Percentiles rank a stretch among this genome's conserved stretches.
These are phyloP conservation scores for Rhinolophus ferrumequinum DNA, from an alignment of 2,113 vertebrate species.

Conservation along the genomic window DNA sequence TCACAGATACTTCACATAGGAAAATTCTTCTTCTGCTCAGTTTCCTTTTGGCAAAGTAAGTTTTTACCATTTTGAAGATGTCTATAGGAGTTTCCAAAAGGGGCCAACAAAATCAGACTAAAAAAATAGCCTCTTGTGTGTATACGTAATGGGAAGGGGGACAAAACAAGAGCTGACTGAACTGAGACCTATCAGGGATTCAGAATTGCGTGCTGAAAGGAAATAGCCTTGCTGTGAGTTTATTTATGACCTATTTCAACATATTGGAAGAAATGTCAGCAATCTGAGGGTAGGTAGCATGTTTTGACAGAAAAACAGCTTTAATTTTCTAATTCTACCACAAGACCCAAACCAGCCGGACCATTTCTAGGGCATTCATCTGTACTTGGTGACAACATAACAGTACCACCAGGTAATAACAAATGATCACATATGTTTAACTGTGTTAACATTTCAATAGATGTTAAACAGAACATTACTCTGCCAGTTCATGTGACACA, in stretches of 20 bases:
- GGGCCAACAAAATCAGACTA: not conserved
- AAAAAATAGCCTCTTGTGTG: not conserved
- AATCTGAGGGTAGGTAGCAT: not conserved
- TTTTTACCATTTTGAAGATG: constrained; percentile 22
- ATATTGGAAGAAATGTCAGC: constrained; percentile 49
- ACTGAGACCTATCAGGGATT: not conserved
- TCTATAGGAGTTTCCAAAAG: not conserved
- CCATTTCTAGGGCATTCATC: not conserved
- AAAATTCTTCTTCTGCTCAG: not conserved
- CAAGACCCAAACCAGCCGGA: not conserved
- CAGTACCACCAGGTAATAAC: not conserved
- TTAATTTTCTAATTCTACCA: constrained; percentile 9
- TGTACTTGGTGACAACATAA: not conserved
- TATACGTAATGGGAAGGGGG: not conserved
- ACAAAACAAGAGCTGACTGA: not conserved
- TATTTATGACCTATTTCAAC: constrained; percentile 49
- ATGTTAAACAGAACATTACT: not conserved
- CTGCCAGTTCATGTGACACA: not conserved
- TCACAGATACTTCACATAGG: not conserved
- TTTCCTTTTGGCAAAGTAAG: not conserved
- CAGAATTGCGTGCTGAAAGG: not conserved
- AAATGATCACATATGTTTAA: not conserved
- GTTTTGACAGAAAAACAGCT: constrained; percentile 35
- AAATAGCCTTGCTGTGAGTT: constrained; percentile 7
- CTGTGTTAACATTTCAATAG: not conserved